Conservation (phyloP, 2,113 vertebrate genomes). For the Gambusia affinis region DNA sequence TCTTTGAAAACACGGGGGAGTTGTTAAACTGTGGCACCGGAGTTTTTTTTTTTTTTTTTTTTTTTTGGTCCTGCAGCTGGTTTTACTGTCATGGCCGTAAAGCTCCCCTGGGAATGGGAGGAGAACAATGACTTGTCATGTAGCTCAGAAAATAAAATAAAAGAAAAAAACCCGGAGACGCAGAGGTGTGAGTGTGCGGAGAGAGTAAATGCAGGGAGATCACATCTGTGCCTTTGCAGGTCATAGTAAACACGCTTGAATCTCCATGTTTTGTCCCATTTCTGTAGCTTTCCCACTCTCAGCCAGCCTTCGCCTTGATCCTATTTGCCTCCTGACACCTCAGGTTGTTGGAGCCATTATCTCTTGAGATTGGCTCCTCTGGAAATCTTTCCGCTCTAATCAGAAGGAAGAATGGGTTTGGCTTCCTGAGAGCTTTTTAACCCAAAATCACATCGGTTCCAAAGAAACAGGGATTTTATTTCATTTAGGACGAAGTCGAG, state of each 20-base stretch:
- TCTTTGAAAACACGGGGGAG: conserved; percentile 69
- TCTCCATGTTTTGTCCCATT: conserved; percentile 20
- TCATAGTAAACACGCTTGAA: conserved; percentile 9
- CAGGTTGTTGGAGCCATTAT: conserved; percentile 38
- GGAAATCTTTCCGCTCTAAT: conserved; percentile 22
- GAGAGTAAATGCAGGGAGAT: conserved; percentile 39
- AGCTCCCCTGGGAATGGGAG: conserved; percentile 58
- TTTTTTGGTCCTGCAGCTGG: conserved; percentile 71
- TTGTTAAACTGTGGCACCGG: conserved; percentile 58
- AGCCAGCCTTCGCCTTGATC: conserved; percentile 26
- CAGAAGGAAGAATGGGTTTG: conserved; percentile 25
- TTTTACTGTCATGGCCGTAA: conserved; percentile 77
- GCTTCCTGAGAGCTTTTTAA: conserved; percentile 35
- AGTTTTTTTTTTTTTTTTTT: neutral
- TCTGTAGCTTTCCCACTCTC: conserved; percentile 23
- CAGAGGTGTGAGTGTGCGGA: conserved; percentile 21
- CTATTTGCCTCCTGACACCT: conserved; percentile 40
- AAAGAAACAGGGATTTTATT: neutral
- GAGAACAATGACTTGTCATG: conserved; percentile 55
- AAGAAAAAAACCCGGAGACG: neutral
- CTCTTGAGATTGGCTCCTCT: conserved; percentile 13
- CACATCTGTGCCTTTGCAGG: conserved; percentile 42
- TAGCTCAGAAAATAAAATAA: conserved; percentile 31
- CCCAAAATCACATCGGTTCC: conserved; percentile 6
- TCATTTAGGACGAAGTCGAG: conserved; percentile 4